Percentiles rank a stretch among this genome's conserved stretches.
Evolutionary conservation across 2,888 invertebrate genomes (phyloP).

Genomic region (Taphrorychus bicolor): DNA sequence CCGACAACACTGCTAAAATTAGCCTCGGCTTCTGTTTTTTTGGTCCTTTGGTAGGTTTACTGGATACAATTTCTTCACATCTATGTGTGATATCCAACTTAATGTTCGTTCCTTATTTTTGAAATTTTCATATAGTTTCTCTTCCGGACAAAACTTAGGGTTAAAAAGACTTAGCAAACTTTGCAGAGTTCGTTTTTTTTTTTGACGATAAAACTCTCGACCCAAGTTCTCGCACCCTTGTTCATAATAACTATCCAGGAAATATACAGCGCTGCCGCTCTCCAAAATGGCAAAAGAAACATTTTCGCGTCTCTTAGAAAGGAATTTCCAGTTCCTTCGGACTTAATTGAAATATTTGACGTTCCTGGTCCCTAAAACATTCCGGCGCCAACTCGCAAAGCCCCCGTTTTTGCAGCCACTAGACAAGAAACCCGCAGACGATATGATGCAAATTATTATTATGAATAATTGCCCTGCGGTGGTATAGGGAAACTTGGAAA

Average conservation of each 20-base stretch:
- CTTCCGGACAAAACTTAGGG: no score
- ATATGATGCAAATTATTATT: neutral
- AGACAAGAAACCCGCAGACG: neutral
- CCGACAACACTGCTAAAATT: no score
- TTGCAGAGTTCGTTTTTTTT: no score
- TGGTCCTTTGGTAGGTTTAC: no score
- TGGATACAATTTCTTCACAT: no score
- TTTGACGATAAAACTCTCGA: no score
- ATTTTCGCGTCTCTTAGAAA: neutral
- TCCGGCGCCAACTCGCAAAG: neutral
- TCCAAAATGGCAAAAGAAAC: neutral
- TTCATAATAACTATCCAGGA: neutral
- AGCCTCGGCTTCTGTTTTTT: no score
- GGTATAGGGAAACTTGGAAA: neutral
- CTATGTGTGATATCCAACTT: no score
- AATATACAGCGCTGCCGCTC: neutral
- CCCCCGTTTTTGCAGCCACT: neutral
- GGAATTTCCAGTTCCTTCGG: neutral
- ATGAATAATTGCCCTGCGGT: neutral
- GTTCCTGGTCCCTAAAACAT: neutral
- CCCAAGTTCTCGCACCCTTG: no score
- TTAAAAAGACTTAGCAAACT: no score
- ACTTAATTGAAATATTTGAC: neutral
- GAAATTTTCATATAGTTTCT: no score
- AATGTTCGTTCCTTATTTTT: no score